Evolutionary conservation across 37 sponge, comb jelly and placozoan genomes (phyloP), one percentile per base, ranked within the genome.

Genomic region (Spongilla lacustris): DNA sequence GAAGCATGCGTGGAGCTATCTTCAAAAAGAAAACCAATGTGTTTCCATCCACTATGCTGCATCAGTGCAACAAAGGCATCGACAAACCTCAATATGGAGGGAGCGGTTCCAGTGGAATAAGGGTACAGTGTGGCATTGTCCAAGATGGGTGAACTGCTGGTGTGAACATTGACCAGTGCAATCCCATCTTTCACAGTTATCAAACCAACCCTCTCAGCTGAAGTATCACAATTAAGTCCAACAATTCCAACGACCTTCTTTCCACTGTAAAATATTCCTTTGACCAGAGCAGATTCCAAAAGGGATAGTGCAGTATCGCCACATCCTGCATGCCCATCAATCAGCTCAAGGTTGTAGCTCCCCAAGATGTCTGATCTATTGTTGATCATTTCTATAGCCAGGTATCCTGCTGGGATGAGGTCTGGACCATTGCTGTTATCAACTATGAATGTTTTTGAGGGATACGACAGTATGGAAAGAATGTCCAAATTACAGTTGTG

Each of bases 261-360:
- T 46, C 46, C 46, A 8, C 46, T 46, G 46, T 46, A 4, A 46
- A 46, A 46, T 46, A 75, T 26, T 21, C n/a, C 13, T 36, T 58
- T 22, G 8, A 84, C 36, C 25, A 84, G 75, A 8, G 8, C 4
- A 46, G 8, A 4, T 46, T 30, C 50, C 27, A 8, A 19, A 28
- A n/a, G 0, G 27, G 84, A 32, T 32, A 75, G 67, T 10, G 26
- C n/a, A 26, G 66, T 46, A 3, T 58, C 19, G 25, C 74, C 75
- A 66, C 87, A 87, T 36, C 87, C 87, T 33, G 37, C 74, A 17
- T 87, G 32, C 17, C 14, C 81, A n/a, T 79, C 28, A 21, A 87
- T 75, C 27, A 87, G 81, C 67, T 80, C 74, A 21, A 87, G 81
- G 29, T 21, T 73, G 75, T 87, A 66, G 68, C 34, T 8, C 8